These are phyloP conservation scores for Eristalis pertinax DNA, from an alignment of 2,888 invertebrate species.

Conservation along the genomic window DNA sequence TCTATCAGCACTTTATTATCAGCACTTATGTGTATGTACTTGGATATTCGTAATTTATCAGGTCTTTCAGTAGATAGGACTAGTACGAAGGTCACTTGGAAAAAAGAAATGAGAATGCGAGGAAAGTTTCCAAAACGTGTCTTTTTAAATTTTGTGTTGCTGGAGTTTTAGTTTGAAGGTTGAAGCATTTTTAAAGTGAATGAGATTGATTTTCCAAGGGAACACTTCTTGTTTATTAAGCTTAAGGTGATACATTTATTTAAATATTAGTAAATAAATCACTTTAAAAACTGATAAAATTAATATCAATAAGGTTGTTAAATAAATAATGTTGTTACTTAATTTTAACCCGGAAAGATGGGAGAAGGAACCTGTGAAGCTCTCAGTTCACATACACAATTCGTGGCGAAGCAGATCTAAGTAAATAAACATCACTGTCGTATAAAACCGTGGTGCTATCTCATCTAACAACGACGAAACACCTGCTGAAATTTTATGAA, in stretches of 20 bases:
- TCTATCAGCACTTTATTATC: not conserved
- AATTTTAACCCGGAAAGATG: too few relatives aligned
- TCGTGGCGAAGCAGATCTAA: not conserved
- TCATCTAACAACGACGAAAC: not conserved
- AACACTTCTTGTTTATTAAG: too few relatives aligned
- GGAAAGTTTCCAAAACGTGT: not conserved
- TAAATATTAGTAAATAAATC: too few relatives aligned
- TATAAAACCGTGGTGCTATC: constrained; percentile 20
- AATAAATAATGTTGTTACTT: not conserved
- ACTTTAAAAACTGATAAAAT: too few relatives aligned
- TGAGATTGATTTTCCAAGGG: too few relatives aligned
- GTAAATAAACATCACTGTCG: not conserved
- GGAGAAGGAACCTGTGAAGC: too few relatives aligned
- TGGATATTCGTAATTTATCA: not conserved
- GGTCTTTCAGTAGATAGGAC: not conserved
- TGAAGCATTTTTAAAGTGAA: too few relatives aligned
- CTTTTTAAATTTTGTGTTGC: not conserved
- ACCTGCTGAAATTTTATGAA: not conserved
- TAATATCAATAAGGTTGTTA: not conserved
- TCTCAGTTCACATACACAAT: too few relatives aligned
- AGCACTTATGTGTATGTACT: not conserved
- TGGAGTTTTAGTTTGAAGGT: too few relatives aligned
- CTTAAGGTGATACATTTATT: too few relatives aligned
- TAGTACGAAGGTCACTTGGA: not conserved
- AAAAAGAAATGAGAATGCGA: not conserved